These are phyloP conservation scores for Octodon degus DNA, from an alignment of 2,113 vertebrate species.

Conservation along the genomic window DNA sequence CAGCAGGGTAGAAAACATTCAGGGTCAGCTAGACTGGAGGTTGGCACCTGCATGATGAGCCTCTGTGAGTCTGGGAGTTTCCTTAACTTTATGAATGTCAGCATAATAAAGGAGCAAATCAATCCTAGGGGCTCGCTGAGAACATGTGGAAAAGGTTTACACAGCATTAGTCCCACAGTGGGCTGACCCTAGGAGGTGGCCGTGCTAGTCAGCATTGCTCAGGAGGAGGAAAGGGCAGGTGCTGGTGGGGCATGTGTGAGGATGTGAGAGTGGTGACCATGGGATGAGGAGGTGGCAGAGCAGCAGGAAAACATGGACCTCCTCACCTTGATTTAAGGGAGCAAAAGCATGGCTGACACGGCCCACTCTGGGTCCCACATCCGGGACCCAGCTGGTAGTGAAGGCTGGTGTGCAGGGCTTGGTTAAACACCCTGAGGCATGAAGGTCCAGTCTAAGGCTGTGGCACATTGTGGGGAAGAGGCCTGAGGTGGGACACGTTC, in stretches of 20 bases:
- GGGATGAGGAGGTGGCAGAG: neutral
- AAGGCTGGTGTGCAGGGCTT: neutral
- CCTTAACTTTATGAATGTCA: constrained; percentile 17
- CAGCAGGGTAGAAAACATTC: neutral
- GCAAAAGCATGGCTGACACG: neutral
- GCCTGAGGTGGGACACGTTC: neutral
- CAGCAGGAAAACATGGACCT: neutral
- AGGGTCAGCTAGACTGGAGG: neutral
- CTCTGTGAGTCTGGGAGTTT: neutral
- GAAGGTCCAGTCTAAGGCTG: neutral
- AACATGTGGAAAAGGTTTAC: neutral
- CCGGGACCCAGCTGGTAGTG: neutral
- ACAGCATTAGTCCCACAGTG: neutral
- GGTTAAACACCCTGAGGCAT: neutral
- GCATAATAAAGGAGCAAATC: neutral
- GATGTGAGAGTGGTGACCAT: neutral
- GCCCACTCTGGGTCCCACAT: neutral
- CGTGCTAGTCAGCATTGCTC: neutral
- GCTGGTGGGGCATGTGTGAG: neutral
- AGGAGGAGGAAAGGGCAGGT: neutral
- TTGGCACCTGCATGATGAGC: neutral
- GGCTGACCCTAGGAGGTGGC: neutral
- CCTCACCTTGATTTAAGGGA: neutral
- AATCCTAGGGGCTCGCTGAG: neutral
- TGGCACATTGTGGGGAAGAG: neutral